A percentile compares a stretch with the other conserved stretches of the same genome.
Evolutionary conservation across 2,888 invertebrate genomes (phyloP).

Genomic region (Exephanes ischioxanthus): DNA sequence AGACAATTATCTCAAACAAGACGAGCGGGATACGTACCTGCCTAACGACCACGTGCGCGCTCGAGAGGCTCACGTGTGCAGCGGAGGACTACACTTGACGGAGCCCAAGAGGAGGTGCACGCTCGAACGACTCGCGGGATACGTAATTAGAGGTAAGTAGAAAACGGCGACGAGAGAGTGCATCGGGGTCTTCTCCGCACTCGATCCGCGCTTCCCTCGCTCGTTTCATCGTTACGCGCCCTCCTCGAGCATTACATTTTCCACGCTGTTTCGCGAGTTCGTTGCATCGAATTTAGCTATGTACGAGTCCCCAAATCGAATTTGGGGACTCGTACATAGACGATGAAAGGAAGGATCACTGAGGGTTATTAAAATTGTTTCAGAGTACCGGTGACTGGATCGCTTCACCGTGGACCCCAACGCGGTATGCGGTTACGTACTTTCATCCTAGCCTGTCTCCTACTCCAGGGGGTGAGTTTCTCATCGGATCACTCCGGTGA

Average conservation of each 20-base stretch:
- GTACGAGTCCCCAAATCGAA: too few relatives aligned
- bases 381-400: conserved; percentile 68
- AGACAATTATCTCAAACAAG: conserved; percentile 15
- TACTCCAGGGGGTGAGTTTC: conserved; percentile 86
- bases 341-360: conserved; percentile 17
- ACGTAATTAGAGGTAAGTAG: conserved; percentile 68
- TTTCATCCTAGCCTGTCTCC: conserved; percentile 85
- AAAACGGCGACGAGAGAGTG: conserved; percentile 60
- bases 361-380: conserved; percentile 58
- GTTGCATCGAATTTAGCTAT: not conserved
- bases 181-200: conserved; percentile 14
- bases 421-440: conserved; percentile 86
- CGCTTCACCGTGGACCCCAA: conserved; percentile 80
- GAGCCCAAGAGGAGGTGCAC: conserved; percentile 45
- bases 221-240: conserved; percentile 15
- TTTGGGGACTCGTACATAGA: not conserved
- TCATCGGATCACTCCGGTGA: conserved; percentile 35
- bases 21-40: conserved; percentile 22
- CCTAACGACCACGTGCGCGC: conserved; percentile 55
- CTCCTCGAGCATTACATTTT: not conserved
- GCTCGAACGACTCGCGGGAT: conserved; percentile 62
- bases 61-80: conserved; percentile 8
- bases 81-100: conserved; percentile 37
- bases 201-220: conserved; percentile 14
- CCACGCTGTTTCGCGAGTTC: not conserved